A percentile compares a stretch with the other conserved stretches of the same genome.
These are phyloP conservation scores for Drosophila malerkotliana DNA, from an alignment of 1,140 invertebrate species.

Conservation along the genomic window DNA sequence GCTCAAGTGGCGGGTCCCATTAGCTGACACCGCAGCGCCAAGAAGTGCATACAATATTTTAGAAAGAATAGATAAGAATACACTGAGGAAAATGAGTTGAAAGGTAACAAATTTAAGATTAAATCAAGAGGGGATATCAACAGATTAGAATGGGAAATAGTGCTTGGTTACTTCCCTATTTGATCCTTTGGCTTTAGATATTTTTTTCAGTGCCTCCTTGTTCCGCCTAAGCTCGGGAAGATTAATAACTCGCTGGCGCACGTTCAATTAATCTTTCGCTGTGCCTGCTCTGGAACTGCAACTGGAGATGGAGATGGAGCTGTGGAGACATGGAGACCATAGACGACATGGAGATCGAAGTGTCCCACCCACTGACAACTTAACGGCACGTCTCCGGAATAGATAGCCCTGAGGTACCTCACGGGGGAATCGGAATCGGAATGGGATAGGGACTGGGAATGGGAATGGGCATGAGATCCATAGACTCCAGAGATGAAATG, in stretches of 20 bases:
- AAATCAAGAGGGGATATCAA: not conserved
- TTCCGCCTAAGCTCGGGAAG: constrained; percentile 66
- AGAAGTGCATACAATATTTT: constrained; percentile 72
- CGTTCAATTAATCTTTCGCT: constrained; percentile 81
- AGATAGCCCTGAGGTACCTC: constrained; percentile 27
- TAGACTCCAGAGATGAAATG: constrained; percentile 1
- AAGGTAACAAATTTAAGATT: not conserved
- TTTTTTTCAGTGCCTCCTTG: constrained; percentile 12
- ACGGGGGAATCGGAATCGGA: constrained; percentile 30
- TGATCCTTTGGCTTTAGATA: not conserved
- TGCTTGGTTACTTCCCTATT: not conserved
- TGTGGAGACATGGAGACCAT: not conserved
- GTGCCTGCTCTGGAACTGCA: constrained; percentile 29
- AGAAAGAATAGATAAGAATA: constrained; percentile 63
- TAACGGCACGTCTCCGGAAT: constrained; percentile 68
- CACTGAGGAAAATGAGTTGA: constrained; percentile 11
- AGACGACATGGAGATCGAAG: constrained; percentile 44
- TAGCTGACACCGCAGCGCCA: constrained; percentile 65
- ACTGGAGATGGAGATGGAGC: constrained; percentile 21
- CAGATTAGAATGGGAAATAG: not conserved
- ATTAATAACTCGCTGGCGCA: constrained; percentile 79
- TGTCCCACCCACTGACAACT: constrained; percentile 62
- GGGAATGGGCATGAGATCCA: constrained; percentile 3
- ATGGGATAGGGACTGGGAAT: not conserved
- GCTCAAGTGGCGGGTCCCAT: constrained; percentile 76